Evolutionary conservation across 2,888 invertebrate species (phyloP), one percentile per base, ranked within the genome.

Genomic region (Phasia obesa): DNA sequence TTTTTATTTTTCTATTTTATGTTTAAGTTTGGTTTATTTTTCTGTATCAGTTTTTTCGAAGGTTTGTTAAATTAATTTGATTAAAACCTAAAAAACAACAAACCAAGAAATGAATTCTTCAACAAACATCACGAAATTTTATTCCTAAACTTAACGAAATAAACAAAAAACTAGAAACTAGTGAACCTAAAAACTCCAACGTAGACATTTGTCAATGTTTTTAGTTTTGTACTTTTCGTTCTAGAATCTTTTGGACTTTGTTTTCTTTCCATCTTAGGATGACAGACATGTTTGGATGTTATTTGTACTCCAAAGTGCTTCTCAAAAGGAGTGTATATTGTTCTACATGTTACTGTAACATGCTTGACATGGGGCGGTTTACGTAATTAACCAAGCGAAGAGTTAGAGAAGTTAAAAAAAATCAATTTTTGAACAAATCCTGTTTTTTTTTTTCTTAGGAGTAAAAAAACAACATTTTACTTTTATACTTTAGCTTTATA

Each of bases 361-460:
- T 84, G 84, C 79, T 81, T 78, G 73, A 81, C 84, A 84, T 57
- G 71, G 81, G 84, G 84, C 84, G 84, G 78, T 79, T 73, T 67
- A 78, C 53, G 79, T 84, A 81, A 84, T 84, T 84, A 84, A 81
- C 73, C 80, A 77, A 74, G 57, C 55, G 69, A 59, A 55, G 31
- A 67, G 49, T 73, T 60, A 25, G 5, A 38, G 5, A 19, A n/a
- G n/a, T n/a, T n/a, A 44, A 27, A 19, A 49, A 75, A 62, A 73
- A 67, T 79, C 73, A 51, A 67, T 79, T 80, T 49, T 62, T 9
- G 35, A 60, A 53, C 27, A 21, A 27, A 57, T 51, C 59, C 19
- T 19, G 6, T 19, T 7, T 4, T 47, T 42, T 21, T 51, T 2
- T 57, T 55, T 27, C n/a, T n/a, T n/a, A n/a, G n/a, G n/a, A n/a